Base-by-base conservation (phyloP, 2,888 invertebrate species). In the Nomada ferruginata region DNA sequence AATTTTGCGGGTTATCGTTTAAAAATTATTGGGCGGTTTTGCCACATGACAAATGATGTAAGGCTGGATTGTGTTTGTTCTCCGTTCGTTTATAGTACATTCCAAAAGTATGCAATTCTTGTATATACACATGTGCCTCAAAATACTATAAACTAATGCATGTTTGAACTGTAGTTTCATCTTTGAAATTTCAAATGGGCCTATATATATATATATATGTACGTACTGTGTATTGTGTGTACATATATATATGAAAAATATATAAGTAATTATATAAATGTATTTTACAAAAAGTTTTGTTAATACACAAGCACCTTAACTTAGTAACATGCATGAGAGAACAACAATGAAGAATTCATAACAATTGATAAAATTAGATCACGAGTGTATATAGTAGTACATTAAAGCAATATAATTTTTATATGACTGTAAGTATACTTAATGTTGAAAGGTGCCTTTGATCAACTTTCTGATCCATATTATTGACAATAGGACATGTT, bases 341-440 rank as follows among this genome's bases (percentile, higher is more conserved):
- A 47, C 59, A 72, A 74, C 53, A 77, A 70, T 63, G 59, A 61
- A 68, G 63, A 77, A 85, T 84, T 87, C 87, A 85, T 86, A 88
- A 87, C 84, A 88, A 88, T 87, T 87, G 84, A 80, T 89, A 89
- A 88, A 79, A 88, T 90, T 87, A 87, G 79, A 65, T 84, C 82
- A 84, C 72, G 82, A 85, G 44, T 93, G 93, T 93, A 93, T 90
- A 93, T 93, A 93, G 91, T 93, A 93, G 93, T 90, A 90, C 88
- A 90, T 90, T 92, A 91, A 91, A 87, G 84, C 90, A 90, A 90
- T 89, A 90, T 91, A 90, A 92, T 92, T 92, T 91, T 92, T 91
- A 91, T 89, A 82, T 92, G 90, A 90, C 88, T 90, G 87, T 93
- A 93, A 93, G 92, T 85, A 78, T 79, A 87, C 91, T 87, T 88